Evolutionary conservation across 2,113 vertebrate species (phyloP), one percentile per base, ranked within the genome.

Genomic region (Megalops atlanticus): DNA sequence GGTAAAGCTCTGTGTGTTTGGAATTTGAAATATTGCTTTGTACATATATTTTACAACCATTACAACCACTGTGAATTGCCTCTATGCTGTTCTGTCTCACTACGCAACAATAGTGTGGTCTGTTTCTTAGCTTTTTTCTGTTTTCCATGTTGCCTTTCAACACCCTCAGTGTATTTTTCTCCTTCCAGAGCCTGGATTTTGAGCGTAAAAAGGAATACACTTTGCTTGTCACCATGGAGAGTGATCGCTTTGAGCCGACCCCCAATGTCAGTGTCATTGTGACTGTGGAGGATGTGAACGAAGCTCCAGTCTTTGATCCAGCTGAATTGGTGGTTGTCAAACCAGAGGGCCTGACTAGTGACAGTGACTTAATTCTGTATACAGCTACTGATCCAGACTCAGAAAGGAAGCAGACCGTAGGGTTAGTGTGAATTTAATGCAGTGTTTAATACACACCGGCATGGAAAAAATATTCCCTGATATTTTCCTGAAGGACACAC

Each of bases 371-470:
- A 80, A 85, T 92, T 0, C 79, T 85, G 21, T 97, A 95, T 86
- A 95, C 88, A 0, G 97, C 97, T 12, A 89, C 80, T 77, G 97
- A 98, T 72, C 97, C 97, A 0, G 97, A 99, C 85, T 92, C 0
- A 0, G 92, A 73, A 0, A 92, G 88, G 87, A 80, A 81, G 0
- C 97, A 98, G 91, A 96, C 12, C 76, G 90, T 98, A 87, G 89
- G 10, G 97, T 98, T 0, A 43, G 36, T 4, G 6, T 45, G 7
- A 45, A 1, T 1, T 45, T 14, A 10, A 45, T 45, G 43, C 43
- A 45, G 14, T 45, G 43, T 45, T 45, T 45, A 45, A 45, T 14
- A 45, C 43, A n/a, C n/a, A n/a, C n/a, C n/a, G n/a, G n/a, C n/a
- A n/a, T n/a, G n/a, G n/a, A n/a, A n/a, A n/a, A n/a, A n/a, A n/a